Evolutionary conservation across 1,140 invertebrate species (phyloP), one percentile per base, ranked within the genome.

Genomic region (Eufriesea mexicana): DNA sequence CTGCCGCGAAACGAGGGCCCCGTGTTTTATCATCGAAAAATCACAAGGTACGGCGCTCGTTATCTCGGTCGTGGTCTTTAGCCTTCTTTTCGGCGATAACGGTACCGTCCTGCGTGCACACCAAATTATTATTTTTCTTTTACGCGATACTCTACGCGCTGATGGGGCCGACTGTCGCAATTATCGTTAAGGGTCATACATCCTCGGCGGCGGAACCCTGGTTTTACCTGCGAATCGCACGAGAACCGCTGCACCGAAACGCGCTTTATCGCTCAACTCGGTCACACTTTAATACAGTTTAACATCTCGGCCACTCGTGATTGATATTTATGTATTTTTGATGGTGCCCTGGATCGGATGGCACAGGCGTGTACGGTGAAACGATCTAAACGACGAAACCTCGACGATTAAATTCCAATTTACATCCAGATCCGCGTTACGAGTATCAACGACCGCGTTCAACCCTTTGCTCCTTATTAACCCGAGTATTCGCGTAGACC

Each of bases 121-220:
- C 16, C 49, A 45, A 66, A 66, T 75, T 49, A 74, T 74, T 54
- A 54, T 71, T 71, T 71, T 79, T 49, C 42, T 64, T 10, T 54
- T n/a, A n/a, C 23, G 35, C 35, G 64, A 78, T 45, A 45, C n/a
- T 8, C 20, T 8, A 14, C 25, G 23, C 42, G 28, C 10, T 51
- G 35, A 73, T 64, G 59, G 35, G 42, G 35, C 49, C 18, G 18
- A 18, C 47, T n/a, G 16, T 64, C 25, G 71, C 66, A 74, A 81
- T 81, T 81, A 81, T 81, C 79, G 51, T 81, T 81, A 81, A 55
- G 61, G 51, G n/a, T 16, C 71, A 20, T 79, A 49, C 35, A 42
- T 62, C 62, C 78, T 28, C 28, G 47, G 45, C 55, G 42, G 67
- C 67, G 55, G 35, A 35, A 59, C 28, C 45, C 18, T 18, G 67